Evolutionary conservation across 2,888 invertebrate species (phyloP).

Genomic region (Dione vanillae): DNA sequence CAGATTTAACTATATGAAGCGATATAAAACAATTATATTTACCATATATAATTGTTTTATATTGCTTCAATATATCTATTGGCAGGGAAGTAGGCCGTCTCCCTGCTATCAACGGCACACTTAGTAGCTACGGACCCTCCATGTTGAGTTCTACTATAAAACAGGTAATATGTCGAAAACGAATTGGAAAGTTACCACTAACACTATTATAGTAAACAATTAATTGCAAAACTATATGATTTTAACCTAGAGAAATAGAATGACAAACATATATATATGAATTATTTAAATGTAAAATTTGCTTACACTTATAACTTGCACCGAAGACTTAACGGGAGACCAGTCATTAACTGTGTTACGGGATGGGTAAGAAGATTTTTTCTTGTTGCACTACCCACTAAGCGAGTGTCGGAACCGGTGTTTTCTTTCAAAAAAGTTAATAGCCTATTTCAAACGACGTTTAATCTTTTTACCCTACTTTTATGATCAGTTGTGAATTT

Average conservation of each 20-base stretch:
- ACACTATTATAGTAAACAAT: no score
- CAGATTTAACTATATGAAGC: no score
- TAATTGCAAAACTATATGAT: no score
- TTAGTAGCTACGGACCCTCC: no score
- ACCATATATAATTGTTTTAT: no score
- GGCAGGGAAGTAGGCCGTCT: no score
- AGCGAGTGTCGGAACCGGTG: slow-evolving; percentile 52
- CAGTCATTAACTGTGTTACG: slow-evolving; percentile 68
- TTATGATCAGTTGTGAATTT: slow-evolving; percentile 23
- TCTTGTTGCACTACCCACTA: slow-evolving; percentile 58
- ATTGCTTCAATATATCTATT: no score
- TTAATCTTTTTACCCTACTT: slow-evolving; percentile 30
- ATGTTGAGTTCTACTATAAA: no score
- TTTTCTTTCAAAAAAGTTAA: slow-evolving; percentile 59
- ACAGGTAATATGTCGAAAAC: no score
- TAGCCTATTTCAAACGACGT: slow-evolving; percentile 48
- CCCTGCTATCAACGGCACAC: no score
- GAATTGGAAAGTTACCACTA: background rate
- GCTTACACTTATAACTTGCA: slow-evolving; percentile 38
- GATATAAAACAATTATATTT: no score
- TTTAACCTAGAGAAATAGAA: no score
- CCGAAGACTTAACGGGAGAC: slow-evolving; percentile 53
- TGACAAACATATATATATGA: background rate
- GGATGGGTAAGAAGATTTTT: slow-evolving; percentile 63
- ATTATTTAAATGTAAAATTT: background rate